phyloP scores from a whole-genome alignment of 2,113 vertebrate species.

The Brienomyrus brachyistius region DNA sequence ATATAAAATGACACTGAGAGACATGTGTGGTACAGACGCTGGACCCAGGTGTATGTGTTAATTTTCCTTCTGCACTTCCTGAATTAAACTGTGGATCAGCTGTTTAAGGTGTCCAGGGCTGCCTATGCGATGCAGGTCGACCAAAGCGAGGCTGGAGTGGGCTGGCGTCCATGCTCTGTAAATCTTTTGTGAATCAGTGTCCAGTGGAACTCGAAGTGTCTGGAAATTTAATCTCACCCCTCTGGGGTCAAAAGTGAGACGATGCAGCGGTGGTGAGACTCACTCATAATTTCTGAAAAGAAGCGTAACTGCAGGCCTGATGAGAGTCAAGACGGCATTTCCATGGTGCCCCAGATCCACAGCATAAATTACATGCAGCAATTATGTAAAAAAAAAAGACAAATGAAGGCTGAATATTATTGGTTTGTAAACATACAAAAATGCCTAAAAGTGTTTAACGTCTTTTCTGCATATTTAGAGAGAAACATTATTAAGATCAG shows the following conservation, averaged over 20 bases:
- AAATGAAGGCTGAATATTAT: neutral
- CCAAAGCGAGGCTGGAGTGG: neutral
- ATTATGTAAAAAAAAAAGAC: neutral
- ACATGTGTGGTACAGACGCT: neutral
- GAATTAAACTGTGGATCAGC: neutral
- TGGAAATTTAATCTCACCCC: neutral
- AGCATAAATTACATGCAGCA: neutral
- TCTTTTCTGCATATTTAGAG: neutral
- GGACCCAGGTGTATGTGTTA: neutral
- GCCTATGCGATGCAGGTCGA: neutral
- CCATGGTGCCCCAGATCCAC: neutral
- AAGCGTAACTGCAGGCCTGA: neutral
- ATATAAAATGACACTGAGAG: neutral
- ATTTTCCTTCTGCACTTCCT: neutral
- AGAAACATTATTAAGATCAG: neutral
- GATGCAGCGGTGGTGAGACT: neutral
- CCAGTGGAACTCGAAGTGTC: neutral
- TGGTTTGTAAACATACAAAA: neutral
- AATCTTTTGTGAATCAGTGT: neutral
- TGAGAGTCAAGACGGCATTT: neutral
- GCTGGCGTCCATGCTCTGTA: neutral
- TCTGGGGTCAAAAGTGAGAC: neutral
- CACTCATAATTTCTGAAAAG: slow-evolving; percentile 1
- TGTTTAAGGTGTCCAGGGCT: neutral
- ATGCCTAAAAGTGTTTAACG: neutral